Base-by-base conservation (phyloP, 1,140 invertebrate species). In the Mamestra configurata region DNA sequence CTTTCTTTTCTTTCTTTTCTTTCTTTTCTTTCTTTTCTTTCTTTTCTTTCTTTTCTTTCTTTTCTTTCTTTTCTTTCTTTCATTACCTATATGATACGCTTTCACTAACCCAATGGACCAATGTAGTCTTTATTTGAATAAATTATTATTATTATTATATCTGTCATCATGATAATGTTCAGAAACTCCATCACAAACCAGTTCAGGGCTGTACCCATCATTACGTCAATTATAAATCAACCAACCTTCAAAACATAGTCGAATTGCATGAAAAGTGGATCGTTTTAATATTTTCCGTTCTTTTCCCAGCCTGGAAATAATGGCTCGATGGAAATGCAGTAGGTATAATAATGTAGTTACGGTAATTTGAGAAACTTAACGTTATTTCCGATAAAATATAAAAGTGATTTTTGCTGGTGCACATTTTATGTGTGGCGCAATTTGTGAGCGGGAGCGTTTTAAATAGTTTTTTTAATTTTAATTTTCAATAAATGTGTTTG, bases 311-410 rank as follows among this genome's bases (percentile, higher is more conserved):
- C 37, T 24, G 22, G 15, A 64, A 61, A 76, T 64, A 64, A 59
- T 46, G 40, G 13, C 24, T 76, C 22, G 37, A 64, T 76, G 57
- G 73, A 46, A 76, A 76, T 64, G 37, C 37, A 20, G 40, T 64
- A 64, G 22, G 22, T 76, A 76, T 64, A 76, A 76, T 76, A 43
- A 76, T 49, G 66, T 70, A 76, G 73, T 76, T 64, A 76, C 57
- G 31, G 73, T 64, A 76, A 76, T 76, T 76, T 76, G 57, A 37
- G 57, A 64, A 61, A 61, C 73, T 76, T 76, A 76, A 76, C 57
- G 57, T 64, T 76, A 76, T 76, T 76, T 76, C 55, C 55, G 57
- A 76, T 76, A 61, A 76, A 76, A 76, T 76, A 76, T 76, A 64
- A 64, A 76, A 76, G 73, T 76, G 73, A 76, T 76, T 76, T 76